Percentiles rank a stretch among this genome's conserved stretches.
phyloP scores from a whole-genome alignment of 2,888 invertebrate species.

The Drosophila villosipedis region DNA sequence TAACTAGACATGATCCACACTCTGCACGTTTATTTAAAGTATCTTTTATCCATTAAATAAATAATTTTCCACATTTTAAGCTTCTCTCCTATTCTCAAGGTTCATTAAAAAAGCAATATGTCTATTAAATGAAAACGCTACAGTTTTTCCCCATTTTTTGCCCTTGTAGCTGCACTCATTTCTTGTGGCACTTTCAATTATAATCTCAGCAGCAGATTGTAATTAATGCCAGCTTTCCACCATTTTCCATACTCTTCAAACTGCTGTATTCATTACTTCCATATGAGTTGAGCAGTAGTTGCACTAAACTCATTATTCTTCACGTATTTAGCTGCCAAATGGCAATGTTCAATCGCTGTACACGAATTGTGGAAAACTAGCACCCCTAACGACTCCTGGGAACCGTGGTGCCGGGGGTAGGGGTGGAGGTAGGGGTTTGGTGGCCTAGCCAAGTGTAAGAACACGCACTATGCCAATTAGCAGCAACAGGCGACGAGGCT shows the following conservation, averaged over 20 bases:
- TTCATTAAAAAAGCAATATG: too few species aligned
- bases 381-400: background rate
- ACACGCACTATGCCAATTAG: conserved; percentile 75
- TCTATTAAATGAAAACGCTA: background rate
- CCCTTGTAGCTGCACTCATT: background rate
- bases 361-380: conserved; percentile 4
- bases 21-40: background rate
- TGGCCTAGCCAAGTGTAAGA: conserved; percentile 54
- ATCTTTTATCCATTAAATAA: background rate
- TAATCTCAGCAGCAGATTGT: background rate
- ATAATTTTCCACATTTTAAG: background rate
- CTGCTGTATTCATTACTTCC: conserved; percentile 26
- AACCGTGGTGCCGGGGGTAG: too few species aligned
- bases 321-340: conserved; percentile 37
- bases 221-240: background rate
- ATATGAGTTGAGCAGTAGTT: conserved; percentile 31
- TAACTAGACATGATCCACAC: background rate
- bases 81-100: background rate
- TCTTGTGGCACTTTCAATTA: background rate
- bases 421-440: background rate
- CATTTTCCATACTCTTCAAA: background rate
- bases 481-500: conserved; percentile 61
- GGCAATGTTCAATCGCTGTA: conserved; percentile 45
- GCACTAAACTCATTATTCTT: conserved; percentile 31
- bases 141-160: background rate